These are phyloP conservation scores for Trilocha varians DNA, from an alignment of 2,888 invertebrate species.

Conservation along the genomic window DNA sequence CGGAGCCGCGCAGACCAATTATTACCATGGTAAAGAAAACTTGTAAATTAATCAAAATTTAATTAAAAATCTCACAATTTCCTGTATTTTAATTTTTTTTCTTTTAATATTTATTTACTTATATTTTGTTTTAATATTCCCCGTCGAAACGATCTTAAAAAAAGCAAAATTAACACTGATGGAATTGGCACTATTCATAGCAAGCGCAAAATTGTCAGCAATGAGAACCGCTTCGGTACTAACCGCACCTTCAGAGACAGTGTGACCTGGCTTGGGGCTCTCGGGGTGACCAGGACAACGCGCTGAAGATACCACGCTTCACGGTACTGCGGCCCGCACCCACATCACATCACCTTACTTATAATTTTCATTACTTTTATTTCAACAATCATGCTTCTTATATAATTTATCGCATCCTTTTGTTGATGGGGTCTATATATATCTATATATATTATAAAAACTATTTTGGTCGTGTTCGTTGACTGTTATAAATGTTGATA, in stretches of 20 bases:
- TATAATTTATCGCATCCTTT: slow-evolving; percentile 43
- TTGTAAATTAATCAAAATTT: slow-evolving; percentile 9
- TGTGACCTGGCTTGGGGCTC: background rate
- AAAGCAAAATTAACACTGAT: slow-evolving; percentile 40
- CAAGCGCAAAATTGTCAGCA: slow-evolving; percentile 36
- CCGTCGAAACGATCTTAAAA: slow-evolving; percentile 17
- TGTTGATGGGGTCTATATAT: slow-evolving; percentile 28
- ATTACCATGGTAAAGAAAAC: slow-evolving; percentile 5
- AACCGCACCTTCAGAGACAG: background rate
- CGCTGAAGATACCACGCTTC: slow-evolving; percentile 2
- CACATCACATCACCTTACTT: slow-evolving; percentile 35
- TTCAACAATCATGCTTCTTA: slow-evolving; percentile 53
- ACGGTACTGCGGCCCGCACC: slow-evolving; percentile 54
- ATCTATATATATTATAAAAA: slow-evolving; percentile 36
- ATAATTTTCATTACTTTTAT: slow-evolving; percentile 30
- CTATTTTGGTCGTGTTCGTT: slow-evolving; percentile 71
- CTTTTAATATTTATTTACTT: slow-evolving; percentile 14
- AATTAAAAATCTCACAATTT: slow-evolving; percentile 7
- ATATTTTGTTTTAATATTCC: slow-evolving; percentile 18
- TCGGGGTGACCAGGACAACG: background rate
- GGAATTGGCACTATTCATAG: slow-evolving; percentile 47
- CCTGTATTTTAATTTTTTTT: slow-evolving; percentile 12
- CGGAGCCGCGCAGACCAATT: slow-evolving; percentile 33
- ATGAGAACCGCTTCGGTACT: slow-evolving; percentile 30
- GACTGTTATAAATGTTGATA: slow-evolving; percentile 52